Conservation (phyloP, 2,113 vertebrate species). For the Lasiurus borealis region DNA sequence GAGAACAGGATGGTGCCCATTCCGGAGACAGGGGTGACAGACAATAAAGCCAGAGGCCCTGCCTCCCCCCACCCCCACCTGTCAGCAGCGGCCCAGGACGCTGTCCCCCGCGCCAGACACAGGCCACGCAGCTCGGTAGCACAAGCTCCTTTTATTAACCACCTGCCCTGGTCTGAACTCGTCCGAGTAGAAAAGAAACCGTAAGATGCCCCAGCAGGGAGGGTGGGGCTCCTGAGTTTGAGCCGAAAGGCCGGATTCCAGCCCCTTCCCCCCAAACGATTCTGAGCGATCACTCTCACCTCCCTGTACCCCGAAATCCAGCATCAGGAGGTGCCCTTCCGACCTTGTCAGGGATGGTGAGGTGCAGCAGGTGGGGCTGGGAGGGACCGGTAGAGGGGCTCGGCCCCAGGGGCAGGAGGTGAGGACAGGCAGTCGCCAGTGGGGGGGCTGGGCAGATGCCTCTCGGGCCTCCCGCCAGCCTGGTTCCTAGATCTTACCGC, state of each 20-base stretch:
- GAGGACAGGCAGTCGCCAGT: background rate
- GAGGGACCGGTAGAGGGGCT: background rate
- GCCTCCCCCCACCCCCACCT: background rate
- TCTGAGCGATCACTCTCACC: background rate
- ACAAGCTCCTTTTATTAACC: conserved; percentile 70
- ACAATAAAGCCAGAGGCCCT: background rate
- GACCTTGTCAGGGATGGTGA: background rate
- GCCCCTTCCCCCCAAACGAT: background rate
- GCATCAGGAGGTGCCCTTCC: background rate
- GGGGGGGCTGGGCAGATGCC: background rate
- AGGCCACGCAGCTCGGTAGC: conserved; percentile 26
- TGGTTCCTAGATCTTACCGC: background rate
- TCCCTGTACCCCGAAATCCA: background rate
- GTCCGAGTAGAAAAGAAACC: background rate
- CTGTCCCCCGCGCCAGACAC: background rate
- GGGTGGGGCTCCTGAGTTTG: conserved; percentile 16
- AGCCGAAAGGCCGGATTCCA: background rate
- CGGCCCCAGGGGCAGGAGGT: background rate
- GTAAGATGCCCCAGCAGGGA: background rate
- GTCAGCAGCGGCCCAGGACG: background rate
- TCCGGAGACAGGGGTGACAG: background rate
- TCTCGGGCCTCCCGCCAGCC: rapidly evolving
- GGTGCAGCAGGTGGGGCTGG: background rate
- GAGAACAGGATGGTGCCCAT: background rate
- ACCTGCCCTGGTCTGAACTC: background rate